Conservation (phyloP, 2,888 invertebrate genomes). For the Synanthedon tipuliformis region DNA sequence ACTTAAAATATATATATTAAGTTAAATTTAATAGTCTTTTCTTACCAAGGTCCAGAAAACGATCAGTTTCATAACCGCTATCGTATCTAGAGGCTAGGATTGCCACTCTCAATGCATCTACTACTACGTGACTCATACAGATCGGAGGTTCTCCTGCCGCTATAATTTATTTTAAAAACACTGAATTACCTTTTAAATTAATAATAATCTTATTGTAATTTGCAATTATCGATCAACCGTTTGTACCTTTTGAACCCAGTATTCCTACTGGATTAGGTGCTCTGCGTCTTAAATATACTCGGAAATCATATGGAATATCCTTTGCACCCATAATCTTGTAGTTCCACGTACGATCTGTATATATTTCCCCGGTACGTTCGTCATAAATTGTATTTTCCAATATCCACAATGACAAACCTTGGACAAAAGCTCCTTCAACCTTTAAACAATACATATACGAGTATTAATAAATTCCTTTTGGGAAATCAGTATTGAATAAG, state of each 20-base stretch:
- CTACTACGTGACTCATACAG: slow-evolving; percentile 24
- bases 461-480: too few species aligned
- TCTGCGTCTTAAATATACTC: slow-evolving; percentile 67
- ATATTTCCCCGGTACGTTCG: slow-evolving; percentile 63
- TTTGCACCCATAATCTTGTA: slow-evolving; percentile 74
- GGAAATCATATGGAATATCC: slow-evolving; percentile 74
- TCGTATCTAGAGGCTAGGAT: slow-evolving; percentile 21
- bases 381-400: slow-evolving; percentile 19
- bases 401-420: not conserved
- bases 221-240: not conserved
- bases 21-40: not conserved
- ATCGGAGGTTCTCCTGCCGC: slow-evolving; percentile 27
- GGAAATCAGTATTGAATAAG: too few species aligned
- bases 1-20: too few species aligned
- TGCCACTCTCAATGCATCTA: slow-evolving; percentile 25
- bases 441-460: not conserved
- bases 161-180: slow-evolving; percentile 7
- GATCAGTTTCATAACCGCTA: slow-evolving; percentile 17
- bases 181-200: too few species aligned
- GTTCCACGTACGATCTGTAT: slow-evolving; percentile 77
- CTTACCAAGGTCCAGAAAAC: slow-evolving; percentile 23
- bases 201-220: too few species aligned
- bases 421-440: not conserved
- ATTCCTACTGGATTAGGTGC: slow-evolving; percentile 64
- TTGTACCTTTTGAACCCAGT: slow-evolving; percentile 63